Percentiles rank a stretch among this genome's conserved stretches.
Conservation (phyloP, 2,797 vertebrate genomes). For the Phylloscopus collybita region DNA sequence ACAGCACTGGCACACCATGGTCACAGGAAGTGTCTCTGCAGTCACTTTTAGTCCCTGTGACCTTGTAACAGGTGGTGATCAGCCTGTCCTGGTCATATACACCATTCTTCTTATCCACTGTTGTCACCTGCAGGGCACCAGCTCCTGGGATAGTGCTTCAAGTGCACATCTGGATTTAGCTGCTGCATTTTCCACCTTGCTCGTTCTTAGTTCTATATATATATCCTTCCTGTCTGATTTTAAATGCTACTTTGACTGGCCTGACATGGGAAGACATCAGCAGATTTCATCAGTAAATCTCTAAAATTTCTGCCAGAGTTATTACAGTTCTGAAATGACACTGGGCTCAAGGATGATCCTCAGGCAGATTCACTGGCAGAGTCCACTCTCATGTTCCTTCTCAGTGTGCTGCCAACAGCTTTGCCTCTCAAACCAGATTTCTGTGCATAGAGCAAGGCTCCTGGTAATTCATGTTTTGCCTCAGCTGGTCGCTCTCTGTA, state of each 20-base stretch:
- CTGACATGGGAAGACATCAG: background rate
- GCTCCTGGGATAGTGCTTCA: background rate
- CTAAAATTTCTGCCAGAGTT: background rate
- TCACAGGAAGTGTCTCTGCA: background rate
- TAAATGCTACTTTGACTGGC: background rate
- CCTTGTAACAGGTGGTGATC: background rate
- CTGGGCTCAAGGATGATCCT: background rate
- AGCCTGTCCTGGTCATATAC: background rate
- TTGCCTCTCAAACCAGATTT: background rate
- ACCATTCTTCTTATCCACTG: fast-evolving
- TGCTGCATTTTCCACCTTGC: background rate
- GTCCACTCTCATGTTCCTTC: background rate
- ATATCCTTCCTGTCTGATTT: background rate
- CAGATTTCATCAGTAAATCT: background rate
- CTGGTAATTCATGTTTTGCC: background rate
- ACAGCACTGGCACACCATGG: background rate
- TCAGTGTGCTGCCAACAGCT: background rate
- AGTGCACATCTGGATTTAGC: background rate
- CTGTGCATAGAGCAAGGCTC: background rate
- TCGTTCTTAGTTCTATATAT: background rate
- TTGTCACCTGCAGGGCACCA: background rate
- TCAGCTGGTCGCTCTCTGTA: background rate
- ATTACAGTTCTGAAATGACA: background rate
- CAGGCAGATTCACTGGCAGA: background rate
- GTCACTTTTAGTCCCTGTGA: fast-evolving